Base-by-base conservation (phyloP, 1,140 invertebrate species). In the Zaprionus camerounensis region DNA sequence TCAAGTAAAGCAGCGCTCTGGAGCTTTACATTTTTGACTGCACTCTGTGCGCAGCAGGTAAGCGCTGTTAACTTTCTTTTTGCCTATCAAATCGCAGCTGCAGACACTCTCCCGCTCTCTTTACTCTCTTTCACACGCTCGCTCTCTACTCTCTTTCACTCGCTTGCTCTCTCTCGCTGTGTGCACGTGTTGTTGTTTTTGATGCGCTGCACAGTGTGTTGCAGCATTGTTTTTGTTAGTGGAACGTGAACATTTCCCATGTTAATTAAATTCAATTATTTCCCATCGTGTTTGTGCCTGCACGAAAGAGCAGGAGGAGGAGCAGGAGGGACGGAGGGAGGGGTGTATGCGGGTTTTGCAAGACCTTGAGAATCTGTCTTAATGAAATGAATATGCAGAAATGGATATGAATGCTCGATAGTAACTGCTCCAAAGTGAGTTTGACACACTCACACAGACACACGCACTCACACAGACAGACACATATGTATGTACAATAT, bases 1-100 rank as follows among this genome's bases (percentile, higher is more conserved):
- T 58, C 59, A 72, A 57, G 59, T 78, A 26, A 56, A 71, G n/a
- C 58, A 49, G 49, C 67, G 75, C 63, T 76, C 49, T 85, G 81
- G 85, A 78, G 75, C 57, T 79, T 88, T 67, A 76, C 81, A 79
- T 66, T 88, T 73, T 68, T 88, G 71, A 64, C 71, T 79, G 79
- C 85, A 81, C 76, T 88, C 79, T 85, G 81, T 57, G 78, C 77
- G 38, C 79, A 88, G 51, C 79, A 88, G 84, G 84, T 88, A 77
- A 82, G 83, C 28, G 69, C 22, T 59, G 31, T 57, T 24, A 53
- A 63, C n/a, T 46, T 44, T 44, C 34, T 63, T 56, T 28, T 56
- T 2, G 51, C 15, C 24, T 53, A 53, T 13, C 15, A 53, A 83
- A 84, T 70, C 72, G 64, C 77, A 46, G 56, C 28, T 61, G 41